Evolutionary conservation across 2,797 vertebrate species (phyloP), one percentile per base, ranked within the genome.

Genomic region (Chaunax sp.): DNA sequence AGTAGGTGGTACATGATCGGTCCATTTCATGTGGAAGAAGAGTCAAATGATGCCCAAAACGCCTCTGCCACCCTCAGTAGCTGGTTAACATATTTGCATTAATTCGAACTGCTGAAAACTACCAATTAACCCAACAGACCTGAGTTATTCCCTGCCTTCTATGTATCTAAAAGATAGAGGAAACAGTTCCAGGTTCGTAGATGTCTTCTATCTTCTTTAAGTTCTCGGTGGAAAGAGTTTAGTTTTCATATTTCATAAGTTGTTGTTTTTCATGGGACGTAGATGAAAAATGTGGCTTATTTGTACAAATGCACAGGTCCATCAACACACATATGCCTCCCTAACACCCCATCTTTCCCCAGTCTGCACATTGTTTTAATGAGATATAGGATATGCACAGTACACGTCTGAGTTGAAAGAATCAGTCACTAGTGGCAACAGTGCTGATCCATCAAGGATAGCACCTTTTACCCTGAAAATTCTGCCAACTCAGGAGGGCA

Each of bases 381-480:
- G 93, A 96, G 95, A 93, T 93, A 91, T 77, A 93, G 88, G 93
- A 93, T 94, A 95, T 92, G 89, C 94, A 92, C 90, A 80, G 89
- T 94, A 92, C 92, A 95, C 73, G 86, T 94, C 87, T 87, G 91
- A 93, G 90, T 92, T 93, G 89, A 94, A 94, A 92, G 88, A 91
- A 91, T 90, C 92, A 92, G 93, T 95, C 95, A 94, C 94, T 92
- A 92, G 91, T 94, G 95, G 93, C 92, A 92, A 94, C 94, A 91
- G 92, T 95, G 95, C 95, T 95, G 94, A 96, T 95, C 94, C 95
- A 95, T 96, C 96, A 96, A 97, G 95, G 95, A 93, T 95, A 94
- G 89, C 92, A 95, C 91, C 93, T 94, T 90, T 95, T 95, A 95
- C 93, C 94, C 94, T 95, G 93, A 89, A 93, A 92, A 92, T 93